Evolutionary conservation across 2,797 vertebrate species (phyloP).

Genomic region (Syngnathus rostellatus): DNA sequence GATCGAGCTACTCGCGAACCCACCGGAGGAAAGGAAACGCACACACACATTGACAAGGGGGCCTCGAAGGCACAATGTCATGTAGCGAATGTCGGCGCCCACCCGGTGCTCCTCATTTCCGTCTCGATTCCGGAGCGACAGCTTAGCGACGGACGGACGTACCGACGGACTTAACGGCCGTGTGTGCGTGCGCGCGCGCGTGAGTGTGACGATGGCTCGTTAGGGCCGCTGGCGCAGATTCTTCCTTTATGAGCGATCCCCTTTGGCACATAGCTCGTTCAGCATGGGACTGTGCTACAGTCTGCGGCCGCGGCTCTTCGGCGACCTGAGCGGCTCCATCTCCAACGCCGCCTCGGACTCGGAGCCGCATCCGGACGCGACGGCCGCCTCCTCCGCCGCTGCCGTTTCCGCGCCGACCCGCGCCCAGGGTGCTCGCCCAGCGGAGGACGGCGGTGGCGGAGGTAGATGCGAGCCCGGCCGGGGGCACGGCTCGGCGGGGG

Average conservation of each 20-base stretch:
- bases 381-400: conserved; percentile 42
- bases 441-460: conserved; percentile 62
- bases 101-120: conserved; percentile 60
- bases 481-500: conserved; percentile 28
- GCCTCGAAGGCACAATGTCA: conserved; percentile 82
- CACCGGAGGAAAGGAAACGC: not conserved
- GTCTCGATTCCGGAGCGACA: conserved; percentile 52
- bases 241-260: conserved; percentile 67
- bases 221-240: conserved; percentile 52
- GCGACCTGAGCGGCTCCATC: conserved; percentile 77
- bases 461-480: conserved; percentile 40
- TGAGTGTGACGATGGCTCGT: conserved; percentile 59
- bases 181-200: conserved; percentile 12
- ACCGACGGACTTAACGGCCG: conserved; percentile 2
- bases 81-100: conserved; percentile 74
- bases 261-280: conserved; percentile 58
- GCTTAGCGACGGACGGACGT: conserved; percentile 37
- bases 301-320: conserved; percentile 90
- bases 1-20: conserved; percentile 47
- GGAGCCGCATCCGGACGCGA: conserved; percentile 70
- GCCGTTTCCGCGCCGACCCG: conserved; percentile 57
- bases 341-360: conserved; percentile 77
- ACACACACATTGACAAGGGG: conserved; percentile 1
- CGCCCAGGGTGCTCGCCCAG: conserved; percentile 60
- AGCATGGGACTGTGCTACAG: conserved; percentile 96